phyloP scores from a whole-genome alignment of 2,113 vertebrate species.

The Corvus hawaiiensis region DNA sequence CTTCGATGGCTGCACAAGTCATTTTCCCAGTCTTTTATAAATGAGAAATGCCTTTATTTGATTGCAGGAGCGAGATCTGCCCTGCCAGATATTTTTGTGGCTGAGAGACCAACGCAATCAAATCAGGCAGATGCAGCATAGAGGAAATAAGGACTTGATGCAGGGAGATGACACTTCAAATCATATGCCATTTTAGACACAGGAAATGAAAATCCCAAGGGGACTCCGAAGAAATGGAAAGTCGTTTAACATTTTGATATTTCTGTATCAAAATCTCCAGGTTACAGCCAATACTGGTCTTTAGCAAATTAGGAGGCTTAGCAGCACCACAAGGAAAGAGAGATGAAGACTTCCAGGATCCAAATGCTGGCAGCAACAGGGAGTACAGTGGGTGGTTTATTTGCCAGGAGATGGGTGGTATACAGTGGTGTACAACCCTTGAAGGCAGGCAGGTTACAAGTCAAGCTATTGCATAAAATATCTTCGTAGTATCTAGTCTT shows the following conservation, averaged over 20 bases:
- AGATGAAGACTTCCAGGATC: background rate
- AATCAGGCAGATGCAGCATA: background rate
- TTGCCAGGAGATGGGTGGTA: background rate
- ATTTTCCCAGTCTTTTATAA: background rate
- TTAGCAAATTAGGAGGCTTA: background rate
- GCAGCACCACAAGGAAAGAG: background rate
- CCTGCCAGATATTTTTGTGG: background rate
- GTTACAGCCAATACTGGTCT: background rate
- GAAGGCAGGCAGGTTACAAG: background rate
- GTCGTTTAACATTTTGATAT: background rate
- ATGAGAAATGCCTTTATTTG: background rate
- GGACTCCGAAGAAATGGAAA: background rate
- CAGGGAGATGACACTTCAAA: background rate
- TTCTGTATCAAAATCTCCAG: background rate
- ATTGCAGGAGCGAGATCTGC: background rate
- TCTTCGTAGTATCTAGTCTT: background rate
- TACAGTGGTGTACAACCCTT: fast-evolving
- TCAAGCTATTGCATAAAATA: background rate
- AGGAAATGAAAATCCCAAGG: background rate
- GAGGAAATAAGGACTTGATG: conserved; percentile 8
- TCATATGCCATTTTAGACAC: background rate
- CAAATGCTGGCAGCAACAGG: background rate
- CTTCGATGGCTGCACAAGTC: background rate
- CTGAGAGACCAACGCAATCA: background rate
- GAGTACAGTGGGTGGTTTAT: background rate